phyloP scores from a whole-genome alignment of 2,888 invertebrate species.

The Lasioglossum marginatum region DNA sequence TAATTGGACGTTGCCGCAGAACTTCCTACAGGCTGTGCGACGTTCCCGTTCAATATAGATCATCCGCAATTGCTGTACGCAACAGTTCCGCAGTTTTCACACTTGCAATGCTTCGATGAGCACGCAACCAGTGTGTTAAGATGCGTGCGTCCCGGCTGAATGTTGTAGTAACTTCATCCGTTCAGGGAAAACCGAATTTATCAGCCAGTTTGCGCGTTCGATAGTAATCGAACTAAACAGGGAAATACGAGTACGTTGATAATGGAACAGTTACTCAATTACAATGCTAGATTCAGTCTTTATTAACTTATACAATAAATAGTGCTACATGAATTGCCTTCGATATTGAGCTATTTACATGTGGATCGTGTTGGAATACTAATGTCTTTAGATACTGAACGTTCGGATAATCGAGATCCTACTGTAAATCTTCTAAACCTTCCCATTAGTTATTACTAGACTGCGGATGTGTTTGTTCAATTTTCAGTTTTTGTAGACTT shows the following conservation, averaged over 20 bases:
- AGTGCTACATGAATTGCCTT: background rate
- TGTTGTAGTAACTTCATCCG: background rate
- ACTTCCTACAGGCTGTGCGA: slow-evolving; percentile 62
- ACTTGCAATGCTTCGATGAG: slow-evolving; percentile 20
- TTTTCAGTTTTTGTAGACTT: too few relatives aligned
- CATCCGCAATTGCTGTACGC: slow-evolving; percentile 48
- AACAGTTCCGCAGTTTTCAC: slow-evolving; percentile 46
- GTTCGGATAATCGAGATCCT: background rate
- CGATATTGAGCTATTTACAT: background rate
- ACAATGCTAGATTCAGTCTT: background rate
- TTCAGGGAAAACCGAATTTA: background rate
- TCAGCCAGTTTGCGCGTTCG: background rate
- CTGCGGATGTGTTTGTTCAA: too few relatives aligned
- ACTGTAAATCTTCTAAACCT: background rate
- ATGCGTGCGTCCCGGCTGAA: background rate
- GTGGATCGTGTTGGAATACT: background rate
- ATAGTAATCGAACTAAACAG: background rate
- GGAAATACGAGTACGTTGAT: background rate
- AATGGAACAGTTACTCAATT: background rate
- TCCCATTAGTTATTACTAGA: too few relatives aligned
- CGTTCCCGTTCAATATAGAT: slow-evolving; percentile 60
- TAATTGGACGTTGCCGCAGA: slow-evolving; percentile 64
- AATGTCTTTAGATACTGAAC: background rate
- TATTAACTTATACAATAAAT: background rate
- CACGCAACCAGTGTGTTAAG: background rate